Conservation (phyloP, 53 echinoderm and acorn worm species). For the Zoroaster sp. region DNA sequence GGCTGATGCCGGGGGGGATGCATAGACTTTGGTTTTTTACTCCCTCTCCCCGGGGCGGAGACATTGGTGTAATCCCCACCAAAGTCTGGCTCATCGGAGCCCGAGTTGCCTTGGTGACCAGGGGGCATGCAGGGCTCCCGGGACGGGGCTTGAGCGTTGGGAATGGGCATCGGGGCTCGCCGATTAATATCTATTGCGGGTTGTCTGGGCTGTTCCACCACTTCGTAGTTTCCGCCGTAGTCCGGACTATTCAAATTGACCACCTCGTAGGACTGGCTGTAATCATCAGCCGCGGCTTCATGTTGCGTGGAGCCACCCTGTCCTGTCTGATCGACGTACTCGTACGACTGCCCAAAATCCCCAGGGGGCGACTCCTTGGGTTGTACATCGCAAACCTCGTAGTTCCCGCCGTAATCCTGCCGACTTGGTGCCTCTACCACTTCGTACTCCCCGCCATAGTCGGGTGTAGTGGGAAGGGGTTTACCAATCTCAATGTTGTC, state of each 20-base stretch:
- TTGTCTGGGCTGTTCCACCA: not conserved
- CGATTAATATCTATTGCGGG: not conserved
- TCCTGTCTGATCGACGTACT: not conserved
- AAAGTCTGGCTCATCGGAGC: not conserved
- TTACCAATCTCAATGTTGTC: not conserved
- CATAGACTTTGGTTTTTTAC: no score
- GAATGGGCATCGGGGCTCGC: not conserved
- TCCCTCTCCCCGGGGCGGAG: not conserved
- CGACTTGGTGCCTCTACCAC: not conserved
- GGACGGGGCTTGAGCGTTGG: not conserved
- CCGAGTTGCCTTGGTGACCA: not conserved
- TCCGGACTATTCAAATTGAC: not conserved
- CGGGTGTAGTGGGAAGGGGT: not conserved
- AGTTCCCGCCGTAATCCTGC: not conserved
- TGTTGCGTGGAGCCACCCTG: no score
- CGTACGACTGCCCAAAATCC: not conserved
- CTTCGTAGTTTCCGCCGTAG: not conserved
- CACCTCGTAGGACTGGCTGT: not conserved
- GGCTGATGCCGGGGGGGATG: not conserved
- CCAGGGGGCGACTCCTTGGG: not conserved
- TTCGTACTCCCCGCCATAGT: not conserved
- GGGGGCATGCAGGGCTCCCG: not conserved
- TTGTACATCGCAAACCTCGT: not conserved
- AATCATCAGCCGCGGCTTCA: not conserved
- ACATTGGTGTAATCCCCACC: not conserved